Base-by-base conservation (phyloP, 2,888 invertebrate species). In the Drosophila birchii region DNA sequence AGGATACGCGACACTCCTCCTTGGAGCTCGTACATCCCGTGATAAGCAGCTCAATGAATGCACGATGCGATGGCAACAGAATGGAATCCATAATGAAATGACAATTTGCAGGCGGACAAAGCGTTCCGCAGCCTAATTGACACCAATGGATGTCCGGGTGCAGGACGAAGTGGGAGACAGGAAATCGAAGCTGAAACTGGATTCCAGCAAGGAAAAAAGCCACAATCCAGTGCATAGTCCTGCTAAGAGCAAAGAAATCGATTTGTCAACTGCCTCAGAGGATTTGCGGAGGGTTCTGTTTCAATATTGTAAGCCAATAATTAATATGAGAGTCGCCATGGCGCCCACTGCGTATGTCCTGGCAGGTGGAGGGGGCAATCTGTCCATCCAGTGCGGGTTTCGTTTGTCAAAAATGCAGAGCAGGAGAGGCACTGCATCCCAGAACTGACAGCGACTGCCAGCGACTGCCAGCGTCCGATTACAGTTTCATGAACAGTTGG, bases 11-110 rank as follows among this genome's bases (percentile, higher is more conserved):
- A 54, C 51, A 49, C 45, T 14, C 56, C 72, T 64, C 66, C 59
- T 56, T 36, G 18, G 29, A 38, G 26, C 38, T n/a, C n/a, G n/a
- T 23, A 43, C 68, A 77, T 75, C 72, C 72, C 60, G 73, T 60
- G 86, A 86, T 89, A 89, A 80, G 56, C 64, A 67, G 69, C 45
- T 32, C 71, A 43, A 68, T 76, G 71, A 61, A 67, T 63, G 75
- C 78, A 36, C 73, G 75, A 75, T 68, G 71, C 68, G 71, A 66
- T 76, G 55, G 72, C 67, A 81, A 75, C 62, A 69, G 56, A 44
- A 54, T 64, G 63, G 54, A 61, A 41, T 53, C 61, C 44, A 59
- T 66, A 68, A 81, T 74, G 41, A 71, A 73, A 75, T 68, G 73
- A n/a, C 72, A 80, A 64, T 78, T 56, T 43, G 60, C 36, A 60